Evolutionary conservation across 1,140 invertebrate species (phyloP).

Genomic region (Brachionus sp.): DNA sequence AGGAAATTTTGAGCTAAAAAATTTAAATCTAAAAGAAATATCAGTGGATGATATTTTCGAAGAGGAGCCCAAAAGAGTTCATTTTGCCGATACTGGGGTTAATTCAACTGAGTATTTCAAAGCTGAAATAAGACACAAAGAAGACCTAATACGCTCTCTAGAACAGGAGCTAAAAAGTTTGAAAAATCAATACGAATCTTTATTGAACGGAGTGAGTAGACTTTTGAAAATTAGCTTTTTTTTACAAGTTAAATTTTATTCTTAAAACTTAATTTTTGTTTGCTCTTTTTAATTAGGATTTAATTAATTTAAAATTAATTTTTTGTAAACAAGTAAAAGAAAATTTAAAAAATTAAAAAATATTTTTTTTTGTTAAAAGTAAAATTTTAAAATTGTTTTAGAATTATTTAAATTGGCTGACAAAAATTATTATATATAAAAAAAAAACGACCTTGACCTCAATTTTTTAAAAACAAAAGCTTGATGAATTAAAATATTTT

Average conservation of each 20-base stretch:
- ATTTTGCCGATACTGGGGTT: not conserved
- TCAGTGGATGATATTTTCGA: not conserved
- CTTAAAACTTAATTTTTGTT: not conserved
- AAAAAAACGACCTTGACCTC: not conserved
- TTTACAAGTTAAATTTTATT: not conserved
- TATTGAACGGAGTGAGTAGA: constrained; percentile 38
- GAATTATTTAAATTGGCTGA: too few relatives aligned
- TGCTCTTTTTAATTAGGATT: too few relatives aligned
- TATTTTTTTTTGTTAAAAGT: too few relatives aligned
- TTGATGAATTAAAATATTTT: too few relatives aligned
- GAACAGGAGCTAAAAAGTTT: constrained; percentile 49
- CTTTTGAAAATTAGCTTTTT: not conserved
- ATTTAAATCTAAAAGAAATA: constrained; percentile 24
- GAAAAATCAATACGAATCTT: constrained; percentile 43
- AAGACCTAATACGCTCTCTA: constrained; percentile 51
- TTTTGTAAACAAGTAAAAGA: too few relatives aligned
- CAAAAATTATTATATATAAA: too few relatives aligned
- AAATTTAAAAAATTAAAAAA: too few relatives aligned
- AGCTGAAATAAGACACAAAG: constrained; percentile 50
- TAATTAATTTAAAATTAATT: too few relatives aligned
- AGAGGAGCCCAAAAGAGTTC: not conserved
- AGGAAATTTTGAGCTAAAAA: constrained; percentile 25
- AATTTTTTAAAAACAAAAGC: too few relatives aligned
- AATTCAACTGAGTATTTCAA: constrained; percentile 47
- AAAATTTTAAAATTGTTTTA: too few relatives aligned